A percentile compares a stretch with the other conserved stretches of the same genome.
phyloP scores from a whole-genome alignment of 2,888 invertebrate species.

The Furcula furcula region DNA sequence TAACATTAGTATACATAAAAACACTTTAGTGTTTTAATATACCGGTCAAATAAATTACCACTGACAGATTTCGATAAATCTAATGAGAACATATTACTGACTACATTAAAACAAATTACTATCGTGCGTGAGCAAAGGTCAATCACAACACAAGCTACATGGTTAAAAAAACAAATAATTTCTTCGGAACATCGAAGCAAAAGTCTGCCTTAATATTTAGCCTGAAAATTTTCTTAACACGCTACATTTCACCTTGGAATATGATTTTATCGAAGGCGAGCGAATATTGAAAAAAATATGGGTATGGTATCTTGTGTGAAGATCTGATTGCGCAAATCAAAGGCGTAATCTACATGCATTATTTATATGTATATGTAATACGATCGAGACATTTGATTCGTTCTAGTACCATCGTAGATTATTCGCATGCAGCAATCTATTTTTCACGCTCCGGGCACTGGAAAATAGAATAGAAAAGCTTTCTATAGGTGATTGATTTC shows the following conservation, averaged over 20 bases:
- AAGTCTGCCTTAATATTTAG: constrained; percentile 40
- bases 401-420: too few species aligned
- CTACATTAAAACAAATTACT: constrained; percentile 22
- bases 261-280: constrained; percentile 32
- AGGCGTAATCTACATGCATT: neutral
- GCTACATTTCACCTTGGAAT: constrained; percentile 57
- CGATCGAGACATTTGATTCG: too few species aligned
- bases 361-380: too few species aligned
- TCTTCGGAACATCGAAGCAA: constrained; percentile 33
- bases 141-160: constrained; percentile 13
- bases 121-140: constrained; percentile 28
- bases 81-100: constrained; percentile 24
- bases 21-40: too few species aligned
- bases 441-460: too few species aligned
- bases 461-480: too few species aligned
- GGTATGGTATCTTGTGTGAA: neutral
- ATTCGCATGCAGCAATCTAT: too few species aligned
- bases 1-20: too few species aligned
- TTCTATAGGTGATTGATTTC: too few species aligned
- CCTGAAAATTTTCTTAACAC: constrained; percentile 50
- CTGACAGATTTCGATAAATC: constrained; percentile 21
- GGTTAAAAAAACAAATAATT: constrained; percentile 37
- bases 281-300: constrained; percentile 5
- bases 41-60: constrained; percentile 4
- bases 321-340: constrained; percentile 1